These are phyloP conservation scores for Uropsilus gracilis DNA, from an alignment of 2,113 vertebrate genomes.

Conservation along the genomic window DNA sequence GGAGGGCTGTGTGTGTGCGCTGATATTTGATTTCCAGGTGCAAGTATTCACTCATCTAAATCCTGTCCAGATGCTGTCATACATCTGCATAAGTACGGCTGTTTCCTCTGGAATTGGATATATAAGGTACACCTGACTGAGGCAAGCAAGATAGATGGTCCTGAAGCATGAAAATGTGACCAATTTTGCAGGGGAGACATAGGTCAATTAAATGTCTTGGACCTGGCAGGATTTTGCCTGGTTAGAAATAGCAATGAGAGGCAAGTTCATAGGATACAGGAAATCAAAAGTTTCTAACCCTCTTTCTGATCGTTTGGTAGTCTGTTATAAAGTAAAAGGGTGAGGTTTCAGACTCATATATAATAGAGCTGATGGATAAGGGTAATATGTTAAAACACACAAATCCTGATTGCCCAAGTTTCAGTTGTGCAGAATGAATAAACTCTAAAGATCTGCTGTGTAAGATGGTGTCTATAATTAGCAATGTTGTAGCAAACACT, in stretches of 20 bases:
- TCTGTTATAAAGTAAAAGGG: background rate
- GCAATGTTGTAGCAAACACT: background rate
- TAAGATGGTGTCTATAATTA: background rate
- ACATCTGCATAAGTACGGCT: constrained; percentile 60
- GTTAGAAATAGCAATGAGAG: background rate
- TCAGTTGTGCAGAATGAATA: background rate
- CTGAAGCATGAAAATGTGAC: background rate
- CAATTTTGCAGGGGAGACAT: background rate
- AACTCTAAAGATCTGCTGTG: background rate
- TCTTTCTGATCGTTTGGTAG: background rate
- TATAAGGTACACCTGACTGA: background rate
- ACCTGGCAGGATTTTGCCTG: background rate
- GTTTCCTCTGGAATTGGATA: constrained; percentile 48
- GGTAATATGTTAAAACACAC: background rate
- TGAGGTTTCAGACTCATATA: background rate
- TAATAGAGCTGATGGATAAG: rapidly evolving
- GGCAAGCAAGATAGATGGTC: background rate
- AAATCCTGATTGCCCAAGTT: background rate
- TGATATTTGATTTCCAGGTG: constrained; percentile 71
- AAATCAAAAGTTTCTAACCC: background rate
- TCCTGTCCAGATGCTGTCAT: constrained; percentile 37
- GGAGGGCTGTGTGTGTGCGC: background rate
- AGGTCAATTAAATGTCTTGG: background rate
- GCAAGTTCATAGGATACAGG: background rate
- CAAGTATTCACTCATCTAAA: constrained; percentile 57